Conservation (phyloP, 2,113 vertebrate species). For the Nyctereutes procyonoides region DNA sequence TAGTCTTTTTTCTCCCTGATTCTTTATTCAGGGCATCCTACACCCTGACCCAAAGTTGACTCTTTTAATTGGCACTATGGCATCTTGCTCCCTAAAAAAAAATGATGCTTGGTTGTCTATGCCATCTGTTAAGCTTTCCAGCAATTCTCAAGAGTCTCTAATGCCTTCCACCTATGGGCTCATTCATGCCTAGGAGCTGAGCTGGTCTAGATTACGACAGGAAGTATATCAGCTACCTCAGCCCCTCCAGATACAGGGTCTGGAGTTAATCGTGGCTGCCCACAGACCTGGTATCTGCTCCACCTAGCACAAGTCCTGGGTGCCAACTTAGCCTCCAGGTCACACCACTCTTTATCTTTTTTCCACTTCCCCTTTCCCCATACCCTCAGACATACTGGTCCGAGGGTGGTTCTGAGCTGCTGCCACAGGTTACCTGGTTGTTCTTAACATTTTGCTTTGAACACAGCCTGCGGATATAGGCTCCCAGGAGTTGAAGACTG, state of each 20-base stretch:
- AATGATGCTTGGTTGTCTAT: neutral
- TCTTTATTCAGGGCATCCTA: neutral
- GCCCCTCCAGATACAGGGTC: conserved; percentile 48
- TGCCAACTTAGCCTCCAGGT: conserved; percentile 13
- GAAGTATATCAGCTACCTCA: conserved; percentile 58
- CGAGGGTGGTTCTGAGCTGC: neutral
- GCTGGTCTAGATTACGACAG: conserved; percentile 46
- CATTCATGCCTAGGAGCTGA: conserved; percentile 19
- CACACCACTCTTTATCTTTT: conserved; percentile 49
- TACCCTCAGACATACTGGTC: neutral
- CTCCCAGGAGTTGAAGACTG: neutral
- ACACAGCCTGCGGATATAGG: neutral
- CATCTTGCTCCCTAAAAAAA: neutral
- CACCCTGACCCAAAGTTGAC: neutral
- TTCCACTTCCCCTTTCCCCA: neutral
- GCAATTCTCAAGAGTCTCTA: neutral
- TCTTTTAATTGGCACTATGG: neutral
- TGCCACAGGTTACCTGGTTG: neutral
- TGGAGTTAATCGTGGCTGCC: conserved; percentile 67
- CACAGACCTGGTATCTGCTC: conserved; percentile 54
- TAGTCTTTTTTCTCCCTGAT: neutral
- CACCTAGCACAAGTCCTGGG: neutral
- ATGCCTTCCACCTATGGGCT: neutral
- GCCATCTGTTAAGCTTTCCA: neutral
- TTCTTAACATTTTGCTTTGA: neutral